These are phyloP conservation scores for Oryzias dopingdopingensis DNA, from an alignment of 2,797 vertebrate species.

Conservation along the genomic window DNA sequence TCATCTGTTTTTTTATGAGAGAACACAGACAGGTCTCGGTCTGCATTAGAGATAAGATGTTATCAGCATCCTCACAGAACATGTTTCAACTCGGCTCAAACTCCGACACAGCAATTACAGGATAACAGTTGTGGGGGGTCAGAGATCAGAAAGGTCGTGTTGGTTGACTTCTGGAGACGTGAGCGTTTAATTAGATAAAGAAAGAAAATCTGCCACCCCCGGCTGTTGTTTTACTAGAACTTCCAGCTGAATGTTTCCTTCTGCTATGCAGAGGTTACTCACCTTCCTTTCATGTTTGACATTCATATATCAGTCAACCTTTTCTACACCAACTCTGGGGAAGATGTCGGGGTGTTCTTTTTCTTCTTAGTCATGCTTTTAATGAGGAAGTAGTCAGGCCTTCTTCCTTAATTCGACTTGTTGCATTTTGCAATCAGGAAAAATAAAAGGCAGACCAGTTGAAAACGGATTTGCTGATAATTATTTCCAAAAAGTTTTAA, in stretches of 20 bases:
- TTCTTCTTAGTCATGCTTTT: neutral
- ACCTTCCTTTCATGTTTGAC: constrained; percentile 35
- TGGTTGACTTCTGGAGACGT: constrained; percentile 22
- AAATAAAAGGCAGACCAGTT: neutral
- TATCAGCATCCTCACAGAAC: constrained; percentile 23
- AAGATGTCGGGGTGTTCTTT: neutral
- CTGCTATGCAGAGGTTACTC: constrained; percentile 7
- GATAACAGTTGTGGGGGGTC: constrained; percentile 32
- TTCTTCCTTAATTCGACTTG: neutral
- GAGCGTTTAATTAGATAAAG: constrained; percentile 42
- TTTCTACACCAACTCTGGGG: neutral
- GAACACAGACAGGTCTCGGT: constrained; percentile 16
- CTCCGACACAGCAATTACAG: constrained; percentile 29
- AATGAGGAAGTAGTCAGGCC: neutral
- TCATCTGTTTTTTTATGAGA: neutral
- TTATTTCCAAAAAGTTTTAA: no score
- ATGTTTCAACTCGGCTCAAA: constrained; percentile 32
- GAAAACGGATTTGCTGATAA: no score
- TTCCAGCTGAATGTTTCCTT: constrained; percentile 20
- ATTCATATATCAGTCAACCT: neutral
- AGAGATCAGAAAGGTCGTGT: constrained; percentile 21
- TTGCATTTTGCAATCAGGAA: neutral
- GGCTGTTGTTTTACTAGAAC: constrained; percentile 33
- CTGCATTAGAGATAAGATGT: constrained; percentile 24
- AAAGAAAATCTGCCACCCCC: constrained; percentile 10